phyloP scores from a whole-genome alignment of 2,888 invertebrate genomes.

The Diarsia dahlii region DNA sequence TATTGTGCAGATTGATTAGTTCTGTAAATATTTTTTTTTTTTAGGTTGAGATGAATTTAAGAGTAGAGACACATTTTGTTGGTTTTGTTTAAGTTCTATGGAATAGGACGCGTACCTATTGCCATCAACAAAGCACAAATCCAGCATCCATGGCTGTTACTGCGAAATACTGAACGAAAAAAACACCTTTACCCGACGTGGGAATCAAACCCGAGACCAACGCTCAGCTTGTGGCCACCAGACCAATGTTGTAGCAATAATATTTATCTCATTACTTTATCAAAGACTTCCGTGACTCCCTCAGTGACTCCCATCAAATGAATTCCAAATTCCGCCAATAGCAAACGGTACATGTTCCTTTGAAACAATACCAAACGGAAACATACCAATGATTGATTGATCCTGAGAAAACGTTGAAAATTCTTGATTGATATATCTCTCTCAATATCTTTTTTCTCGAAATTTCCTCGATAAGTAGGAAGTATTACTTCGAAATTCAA shows the following conservation, averaged over 20 bases:
- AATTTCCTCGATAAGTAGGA: not conserved
- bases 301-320: not conserved
- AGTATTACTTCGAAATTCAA: conserved; percentile 14
- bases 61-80: too few species aligned
- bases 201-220: not conserved
- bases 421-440: not conserved
- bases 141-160: not conserved
- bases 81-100: too few species aligned
- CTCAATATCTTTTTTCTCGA: not conserved
- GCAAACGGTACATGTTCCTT: conserved; percentile 10
- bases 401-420: conserved; percentile 18
- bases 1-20: too few species aligned
- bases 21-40: too few species aligned
- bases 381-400: conserved; percentile 32
- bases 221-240: not conserved
- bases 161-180: not conserved
- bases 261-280: conserved; percentile 3
- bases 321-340: not conserved
- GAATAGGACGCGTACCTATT: too few species aligned
- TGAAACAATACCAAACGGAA: not conserved
- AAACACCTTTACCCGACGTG: not conserved
- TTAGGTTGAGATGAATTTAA: too few species aligned
- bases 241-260: not conserved
- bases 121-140: not conserved
- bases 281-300: conserved; percentile 1